Base-by-base conservation (phyloP, 2,113 vertebrate species). In the Vicugna pacos region DNA sequence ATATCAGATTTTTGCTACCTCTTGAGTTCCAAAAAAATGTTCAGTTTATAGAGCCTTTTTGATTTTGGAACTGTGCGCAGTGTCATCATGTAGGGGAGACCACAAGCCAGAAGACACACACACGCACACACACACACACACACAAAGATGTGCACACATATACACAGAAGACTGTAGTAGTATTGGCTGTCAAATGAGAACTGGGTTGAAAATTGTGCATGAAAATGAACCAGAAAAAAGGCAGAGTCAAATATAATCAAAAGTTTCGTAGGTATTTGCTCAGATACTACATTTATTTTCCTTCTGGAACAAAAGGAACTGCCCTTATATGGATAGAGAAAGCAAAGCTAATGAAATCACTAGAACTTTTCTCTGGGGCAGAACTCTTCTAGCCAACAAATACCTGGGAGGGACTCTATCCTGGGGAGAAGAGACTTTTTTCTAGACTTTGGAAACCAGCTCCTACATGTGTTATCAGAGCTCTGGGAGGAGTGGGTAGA, bases 11-110 rank as follows among this genome's bases (percentile, higher is more conserved):
- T 96, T 92, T 82, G 13, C 17, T 12, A 67, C 48, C 19, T 77
- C 58, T 88, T 81, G 19, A 92, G 8, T 82, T 95, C 15, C 30
- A 95, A 73, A 92, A 92, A 67, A 69, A 58, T 38, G 3, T 75
- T 95, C 7, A 58, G 26, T 86, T 89, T 94, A 16, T 69, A 46
- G 28, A 87, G 10, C 6, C 6, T 12, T 93, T 84, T 91, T 89
- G 13, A 50, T 65, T 82, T 95, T 79, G 7, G 48, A 60, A 46
- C 70, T 91, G 16, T 60, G 5, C 3, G 42, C 8, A 60, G 1
- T 92, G 46, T 80, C 30, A 67, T 54, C 84, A 6, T 50, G 0
- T 77, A 83, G 26, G 30, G 35, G 70, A 93, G 60, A 70, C 32
- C 48, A 91, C 82, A 11, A 73, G 24, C 22, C 72, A 92, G 52